Evolutionary conservation across 2,888 invertebrate species (phyloP).

Genomic region (Caradrina kadenii): DNA sequence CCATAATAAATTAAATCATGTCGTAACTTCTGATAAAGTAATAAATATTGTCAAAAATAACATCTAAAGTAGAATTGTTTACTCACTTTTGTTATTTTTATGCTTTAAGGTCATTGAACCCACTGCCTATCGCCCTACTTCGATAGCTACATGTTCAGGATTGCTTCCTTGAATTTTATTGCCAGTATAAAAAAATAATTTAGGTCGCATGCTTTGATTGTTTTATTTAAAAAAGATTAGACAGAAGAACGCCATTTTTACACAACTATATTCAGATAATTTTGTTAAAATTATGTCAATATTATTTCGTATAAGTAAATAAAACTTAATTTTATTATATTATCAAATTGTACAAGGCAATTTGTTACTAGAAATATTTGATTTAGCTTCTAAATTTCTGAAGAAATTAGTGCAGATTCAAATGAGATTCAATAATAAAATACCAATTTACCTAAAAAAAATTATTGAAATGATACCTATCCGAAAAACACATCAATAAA

Average conservation of each 20-base stretch:
- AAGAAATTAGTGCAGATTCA: background rate
- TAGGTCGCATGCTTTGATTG: conserved; percentile 25
- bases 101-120: conserved; percentile 24
- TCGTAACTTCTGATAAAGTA: background rate
- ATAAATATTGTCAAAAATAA: background rate
- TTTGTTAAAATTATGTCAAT: conserved; percentile 9
- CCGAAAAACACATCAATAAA: background rate
- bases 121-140: conserved; percentile 9
- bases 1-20: background rate
- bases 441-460: no score
- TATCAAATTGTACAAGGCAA: background rate
- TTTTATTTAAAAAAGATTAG: conserved; percentile 22
- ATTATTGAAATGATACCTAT: no score
- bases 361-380: background rate
- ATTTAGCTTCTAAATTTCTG: background rate
- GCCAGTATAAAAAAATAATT: conserved; percentile 14
- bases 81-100: conserved; percentile 24
- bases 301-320: background rate
- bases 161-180: conserved; percentile 19
- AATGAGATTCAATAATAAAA: background rate
- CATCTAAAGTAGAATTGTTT: background rate
- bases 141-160: conserved; percentile 2
- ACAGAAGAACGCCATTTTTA: conserved; percentile 3
- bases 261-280: background rate
- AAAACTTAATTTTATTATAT: no score